Percentiles rank a stretch among this genome's conserved stretches.
Conservation (phyloP, 2,113 vertebrate genomes). For the Fregata magnificens region DNA sequence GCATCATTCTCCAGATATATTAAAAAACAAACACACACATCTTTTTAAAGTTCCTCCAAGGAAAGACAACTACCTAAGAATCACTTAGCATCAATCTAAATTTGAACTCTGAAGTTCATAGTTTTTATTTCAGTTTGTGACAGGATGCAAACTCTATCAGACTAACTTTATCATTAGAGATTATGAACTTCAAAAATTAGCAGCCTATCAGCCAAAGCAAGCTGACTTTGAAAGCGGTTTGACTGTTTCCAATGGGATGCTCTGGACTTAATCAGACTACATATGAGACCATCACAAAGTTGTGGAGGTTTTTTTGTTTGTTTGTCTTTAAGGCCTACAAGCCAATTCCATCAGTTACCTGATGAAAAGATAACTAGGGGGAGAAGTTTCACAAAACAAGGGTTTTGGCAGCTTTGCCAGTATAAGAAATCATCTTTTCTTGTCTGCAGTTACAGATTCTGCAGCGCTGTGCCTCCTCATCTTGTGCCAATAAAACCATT, state of each 20-base stretch:
- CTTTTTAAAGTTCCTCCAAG: not conserved
- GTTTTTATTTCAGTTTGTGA: not conserved
- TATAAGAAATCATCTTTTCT: not conserved
- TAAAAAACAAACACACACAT: not conserved
- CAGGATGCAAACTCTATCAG: not conserved
- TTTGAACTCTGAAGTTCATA: not conserved
- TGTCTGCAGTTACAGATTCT: constrained; percentile 8
- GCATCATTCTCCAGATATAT: rapidly evolving
- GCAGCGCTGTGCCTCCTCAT: not conserved
- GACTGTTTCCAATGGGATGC: not conserved
- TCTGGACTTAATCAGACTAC: not conserved
- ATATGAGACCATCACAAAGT: not conserved
- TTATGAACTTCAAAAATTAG: not conserved
- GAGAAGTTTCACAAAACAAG: not conserved
- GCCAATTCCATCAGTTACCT: not conserved
- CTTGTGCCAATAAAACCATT: not conserved
- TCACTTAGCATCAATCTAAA: not conserved
- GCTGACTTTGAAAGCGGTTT: not conserved
- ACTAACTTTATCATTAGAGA: not conserved
- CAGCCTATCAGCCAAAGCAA: not conserved
- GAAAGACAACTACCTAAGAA: not conserved
- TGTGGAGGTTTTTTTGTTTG: not conserved
- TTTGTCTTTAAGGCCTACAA: not conserved
- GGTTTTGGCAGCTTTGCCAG: not conserved
- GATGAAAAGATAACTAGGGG: not conserved